phyloP scores from a whole-genome alignment of 2,888 invertebrate genomes.

The Netelia inedita region DNA sequence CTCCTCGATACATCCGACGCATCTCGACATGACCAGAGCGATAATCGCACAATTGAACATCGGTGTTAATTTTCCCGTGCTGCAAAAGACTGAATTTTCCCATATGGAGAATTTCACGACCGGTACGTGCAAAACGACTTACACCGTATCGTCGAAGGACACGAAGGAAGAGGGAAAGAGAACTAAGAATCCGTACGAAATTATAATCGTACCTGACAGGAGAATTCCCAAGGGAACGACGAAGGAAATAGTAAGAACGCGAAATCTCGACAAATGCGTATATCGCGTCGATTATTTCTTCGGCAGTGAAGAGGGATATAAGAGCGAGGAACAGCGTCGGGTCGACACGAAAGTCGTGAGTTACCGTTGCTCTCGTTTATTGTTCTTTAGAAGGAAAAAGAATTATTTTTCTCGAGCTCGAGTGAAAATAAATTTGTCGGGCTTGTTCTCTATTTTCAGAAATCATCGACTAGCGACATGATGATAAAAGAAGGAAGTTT shows the following conservation, averaged over 20 bases:
- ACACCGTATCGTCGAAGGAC: neutral
- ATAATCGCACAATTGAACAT: conserved; percentile 74
- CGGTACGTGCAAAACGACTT: conserved; percentile 28
- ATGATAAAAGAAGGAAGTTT: conserved; percentile 15
- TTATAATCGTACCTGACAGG: neutral
- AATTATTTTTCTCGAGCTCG: neutral
- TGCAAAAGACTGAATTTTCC: conserved; percentile 69
- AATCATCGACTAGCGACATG: conserved; percentile 41
- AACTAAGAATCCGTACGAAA: neutral
- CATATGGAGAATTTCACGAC: conserved; percentile 66
- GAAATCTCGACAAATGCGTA: conserved; percentile 37
- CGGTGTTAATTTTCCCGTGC: conserved; percentile 68
- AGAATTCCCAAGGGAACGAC: neutral
- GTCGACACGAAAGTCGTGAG: conserved; percentile 19
- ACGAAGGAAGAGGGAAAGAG: neutral
- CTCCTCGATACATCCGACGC: conserved; percentile 68
- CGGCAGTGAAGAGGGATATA: conserved; percentile 23
- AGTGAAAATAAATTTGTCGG: neutral
- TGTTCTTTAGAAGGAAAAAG: neutral
- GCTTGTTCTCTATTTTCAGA: conserved; percentile 4
- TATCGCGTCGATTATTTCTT: conserved; percentile 55
- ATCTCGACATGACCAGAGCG: conserved; percentile 73
- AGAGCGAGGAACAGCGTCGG: neutral
- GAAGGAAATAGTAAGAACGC: conserved; percentile 35
- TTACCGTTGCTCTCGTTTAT: neutral